Percentiles rank a stretch among this genome's conserved stretches.
phyloP scores from a whole-genome alignment of 2,113 vertebrate species.

The Stigmatopora nigra region DNA sequence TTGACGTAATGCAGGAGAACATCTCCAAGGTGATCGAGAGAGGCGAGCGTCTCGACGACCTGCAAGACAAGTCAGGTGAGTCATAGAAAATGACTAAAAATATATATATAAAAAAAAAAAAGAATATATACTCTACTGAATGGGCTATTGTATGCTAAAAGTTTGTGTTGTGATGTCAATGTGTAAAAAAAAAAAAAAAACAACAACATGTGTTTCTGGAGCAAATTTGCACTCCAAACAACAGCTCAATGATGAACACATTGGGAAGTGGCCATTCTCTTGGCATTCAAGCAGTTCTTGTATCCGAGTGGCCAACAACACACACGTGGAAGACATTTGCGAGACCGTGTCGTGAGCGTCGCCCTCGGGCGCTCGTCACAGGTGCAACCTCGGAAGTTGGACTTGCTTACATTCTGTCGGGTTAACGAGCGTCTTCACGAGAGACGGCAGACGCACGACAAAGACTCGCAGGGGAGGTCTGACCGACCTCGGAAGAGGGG shows the following conservation, averaged over 20 bases:
- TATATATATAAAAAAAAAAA: background rate
- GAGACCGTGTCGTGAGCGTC: background rate
- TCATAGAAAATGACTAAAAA: background rate
- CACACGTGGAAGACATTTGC: conserved; percentile 45
- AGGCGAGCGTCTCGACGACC: conserved; percentile 91
- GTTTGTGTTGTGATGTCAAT: background rate
- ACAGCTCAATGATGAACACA: conserved; percentile 8
- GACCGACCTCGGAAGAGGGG: background rate
- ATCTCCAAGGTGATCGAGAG: conserved; percentile 98
- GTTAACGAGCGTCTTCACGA: conserved; percentile 40
- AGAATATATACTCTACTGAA: background rate
- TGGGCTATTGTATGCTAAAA: background rate
- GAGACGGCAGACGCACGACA: conserved; percentile 26
- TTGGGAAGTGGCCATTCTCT: background rate
- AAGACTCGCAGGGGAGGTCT: conserved; percentile 14
- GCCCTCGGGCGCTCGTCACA: background rate
- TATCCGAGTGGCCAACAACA: conserved; percentile 13
- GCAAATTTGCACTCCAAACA: background rate
- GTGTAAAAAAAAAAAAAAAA: background rate
- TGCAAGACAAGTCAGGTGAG: conserved; percentile 96
- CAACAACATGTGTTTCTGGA: background rate
- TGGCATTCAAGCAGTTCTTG: conserved; percentile 23
- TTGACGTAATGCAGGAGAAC: conserved; percentile 99
- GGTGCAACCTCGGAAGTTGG: conserved; percentile 6
- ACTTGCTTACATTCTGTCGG: conserved; percentile 30